Evolutionary conservation across 2,797 vertebrate species (phyloP).

Genomic region (Linurgus olivaceus): DNA sequence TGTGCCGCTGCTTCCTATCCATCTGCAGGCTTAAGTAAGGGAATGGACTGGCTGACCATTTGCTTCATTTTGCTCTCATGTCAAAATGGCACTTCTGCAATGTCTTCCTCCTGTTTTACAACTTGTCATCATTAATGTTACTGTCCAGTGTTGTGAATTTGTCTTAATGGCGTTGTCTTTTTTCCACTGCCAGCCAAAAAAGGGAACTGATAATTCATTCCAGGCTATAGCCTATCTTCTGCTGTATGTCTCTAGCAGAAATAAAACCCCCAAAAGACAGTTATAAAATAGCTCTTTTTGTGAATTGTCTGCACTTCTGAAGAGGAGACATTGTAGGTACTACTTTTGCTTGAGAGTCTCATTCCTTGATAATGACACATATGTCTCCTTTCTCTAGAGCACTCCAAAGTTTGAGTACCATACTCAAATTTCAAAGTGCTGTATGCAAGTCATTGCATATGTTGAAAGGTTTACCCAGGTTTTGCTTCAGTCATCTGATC

Average conservation of each 20-base stretch:
- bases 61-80: neutral
- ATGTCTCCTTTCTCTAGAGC: neutral
- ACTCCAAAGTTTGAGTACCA: neutral
- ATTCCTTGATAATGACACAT: neutral
- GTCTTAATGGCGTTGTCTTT: neutral
- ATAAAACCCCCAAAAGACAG: neutral
- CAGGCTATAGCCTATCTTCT: neutral
- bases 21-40: neutral
- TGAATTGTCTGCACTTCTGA: neutral
- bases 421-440: neutral
- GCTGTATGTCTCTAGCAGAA: neutral
- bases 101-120: neutral
- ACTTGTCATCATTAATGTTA: neutral
- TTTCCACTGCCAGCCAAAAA: neutral
- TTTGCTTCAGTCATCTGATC: neutral
- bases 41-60: neutral
- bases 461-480: neutral
- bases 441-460: neutral
- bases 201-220: neutral
- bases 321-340: neutral
- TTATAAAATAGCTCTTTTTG: neutral
- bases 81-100: neutral
- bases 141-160: neutral
- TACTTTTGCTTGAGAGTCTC: neutral
- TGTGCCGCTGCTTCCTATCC: neutral